Evolutionary conservation across 2,113 vertebrate species (phyloP), one percentile per base, ranked within the genome.

Genomic region (Lota lota): DNA sequence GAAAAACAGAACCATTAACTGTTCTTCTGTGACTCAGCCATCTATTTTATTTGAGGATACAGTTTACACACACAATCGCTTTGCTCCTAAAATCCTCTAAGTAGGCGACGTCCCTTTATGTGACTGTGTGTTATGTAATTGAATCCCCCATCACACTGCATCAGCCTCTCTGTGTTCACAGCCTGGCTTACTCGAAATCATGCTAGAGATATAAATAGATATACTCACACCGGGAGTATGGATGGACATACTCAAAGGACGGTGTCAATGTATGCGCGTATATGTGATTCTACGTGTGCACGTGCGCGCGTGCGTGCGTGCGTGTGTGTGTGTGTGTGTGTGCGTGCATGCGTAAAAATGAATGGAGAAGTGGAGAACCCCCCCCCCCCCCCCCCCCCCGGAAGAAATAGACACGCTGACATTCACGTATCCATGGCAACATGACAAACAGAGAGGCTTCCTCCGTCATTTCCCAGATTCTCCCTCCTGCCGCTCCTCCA

Each of bases 81-180:
- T 76, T 67, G 78, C 73, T 59, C 69, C 73, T 78, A 80, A 83
- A 76, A 75, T 76, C 54, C 75, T 68, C 60, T 36, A 75, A 73
- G 73, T 89, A 85, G 70, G 76, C 78, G 81, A 83, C 85, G 83
- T 85, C 83, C 80, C 66, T 70, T 58, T 70, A 72, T 78, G 80
- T 80, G 72, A 62, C 76, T 81, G 73, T 63, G 64, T 68, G 76
- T 92, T 92, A 93, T 84, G 82, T 90, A 87, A 93, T 87, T 77
- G 70, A 84, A 82, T 79, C 74, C 2, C 84, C 87, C 85, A 80
- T 92, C 89, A 78, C 54, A 85, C 82, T 88, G 82, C 85, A 91
- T 93, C 85, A 91, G 69, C 73, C 76, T 92, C 89, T 88, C 50
- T 78, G 22, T 86, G 76, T 74, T 83, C 73, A 77, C 82, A 78